Conservation (phyloP, 2,113 vertebrate species). For the Erythrocercus mccallii region DNA sequence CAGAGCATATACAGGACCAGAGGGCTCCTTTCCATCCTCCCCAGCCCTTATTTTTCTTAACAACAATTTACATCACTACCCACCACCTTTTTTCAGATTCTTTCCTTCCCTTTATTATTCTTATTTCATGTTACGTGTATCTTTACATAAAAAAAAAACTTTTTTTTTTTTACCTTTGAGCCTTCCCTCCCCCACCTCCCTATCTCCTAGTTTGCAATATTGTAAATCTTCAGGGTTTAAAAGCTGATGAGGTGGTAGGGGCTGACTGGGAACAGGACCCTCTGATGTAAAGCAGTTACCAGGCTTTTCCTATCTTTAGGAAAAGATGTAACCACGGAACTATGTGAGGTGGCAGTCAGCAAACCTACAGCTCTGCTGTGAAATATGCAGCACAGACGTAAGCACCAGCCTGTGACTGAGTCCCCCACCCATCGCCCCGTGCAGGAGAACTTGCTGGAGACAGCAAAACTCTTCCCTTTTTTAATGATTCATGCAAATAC, state of each 20-base stretch:
- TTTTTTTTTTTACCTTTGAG: background rate
- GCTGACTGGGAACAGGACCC: background rate
- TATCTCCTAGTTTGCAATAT: background rate
- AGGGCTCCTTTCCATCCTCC: background rate
- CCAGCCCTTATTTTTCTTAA: background rate
- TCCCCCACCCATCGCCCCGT: fast-evolving
- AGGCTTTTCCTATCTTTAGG: background rate
- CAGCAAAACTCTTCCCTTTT: background rate
- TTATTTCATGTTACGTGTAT: background rate
- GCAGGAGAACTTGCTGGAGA: background rate
- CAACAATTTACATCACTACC: background rate
- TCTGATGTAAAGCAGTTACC: background rate
- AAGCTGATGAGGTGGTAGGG: background rate
- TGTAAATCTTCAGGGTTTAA: background rate
- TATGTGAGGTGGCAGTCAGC: background rate
- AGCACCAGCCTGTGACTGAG: background rate
- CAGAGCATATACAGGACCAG: background rate
- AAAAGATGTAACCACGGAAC: background rate
- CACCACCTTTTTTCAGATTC: background rate
- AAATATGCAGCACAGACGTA: background rate
- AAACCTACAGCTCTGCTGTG: background rate
- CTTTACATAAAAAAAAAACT: no score
- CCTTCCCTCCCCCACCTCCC: background rate
- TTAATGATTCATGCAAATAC: background rate
- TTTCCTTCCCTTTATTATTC: background rate